These are phyloP conservation scores for Arizona elegans DNA, from an alignment of 2,113 vertebrate genomes.

Conservation along the genomic window DNA sequence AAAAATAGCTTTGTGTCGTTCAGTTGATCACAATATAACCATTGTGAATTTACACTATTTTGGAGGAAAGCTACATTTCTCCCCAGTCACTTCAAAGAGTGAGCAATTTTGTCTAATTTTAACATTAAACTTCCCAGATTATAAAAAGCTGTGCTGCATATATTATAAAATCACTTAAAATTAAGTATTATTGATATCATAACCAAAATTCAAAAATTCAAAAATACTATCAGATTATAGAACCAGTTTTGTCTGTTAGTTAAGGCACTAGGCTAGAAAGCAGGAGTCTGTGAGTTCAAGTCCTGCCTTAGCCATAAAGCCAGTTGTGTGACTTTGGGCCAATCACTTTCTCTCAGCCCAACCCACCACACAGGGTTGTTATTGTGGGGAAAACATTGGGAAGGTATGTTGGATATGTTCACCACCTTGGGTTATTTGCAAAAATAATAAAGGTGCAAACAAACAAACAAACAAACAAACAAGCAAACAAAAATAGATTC, in stretches of 20 bases:
- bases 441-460: neutral
- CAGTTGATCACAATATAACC: constrained; percentile 59
- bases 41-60: constrained; percentile 62
- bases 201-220: constrained; percentile 29
- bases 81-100: constrained; percentile 57
- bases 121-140: constrained; percentile 60
- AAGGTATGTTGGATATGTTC: neutral
- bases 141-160: constrained; percentile 47
- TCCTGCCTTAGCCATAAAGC: neutral
- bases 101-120: constrained; percentile 63
- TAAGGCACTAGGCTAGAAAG: neutral
- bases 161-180: constrained; percentile 55
- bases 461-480: no score
- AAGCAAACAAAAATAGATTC: neutral
- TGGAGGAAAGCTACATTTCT: constrained; percentile 55
- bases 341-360: neutral
- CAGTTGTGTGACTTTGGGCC: neutral
- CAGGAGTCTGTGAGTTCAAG: neutral
- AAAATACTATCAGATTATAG: constrained; percentile 16
- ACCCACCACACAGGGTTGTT: neutral
- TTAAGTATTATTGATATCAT: constrained; percentile 37
- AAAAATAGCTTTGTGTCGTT: constrained; percentile 65
- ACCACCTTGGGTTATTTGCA: neutral
- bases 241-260: neutral
- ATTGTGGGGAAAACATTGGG: no score